Evolutionary conservation across 2,797 vertebrate genomes (phyloP).

Genomic region (Notoglanidium macrostoma): DNA sequence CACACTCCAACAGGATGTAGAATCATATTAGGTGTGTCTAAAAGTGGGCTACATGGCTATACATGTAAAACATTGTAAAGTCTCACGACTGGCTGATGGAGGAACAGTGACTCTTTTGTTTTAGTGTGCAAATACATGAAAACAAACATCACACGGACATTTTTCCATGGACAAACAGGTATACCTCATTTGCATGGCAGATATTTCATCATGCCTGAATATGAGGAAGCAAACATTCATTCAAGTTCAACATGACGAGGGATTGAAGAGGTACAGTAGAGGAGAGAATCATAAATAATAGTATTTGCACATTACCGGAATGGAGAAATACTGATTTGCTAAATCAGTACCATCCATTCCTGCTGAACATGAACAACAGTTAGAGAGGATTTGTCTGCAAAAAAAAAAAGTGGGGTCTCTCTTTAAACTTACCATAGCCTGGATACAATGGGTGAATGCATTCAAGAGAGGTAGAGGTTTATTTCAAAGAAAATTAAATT

Average conservation of each 20-base stretch:
- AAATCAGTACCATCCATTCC: constrained; percentile 54
- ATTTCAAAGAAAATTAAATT: constrained; percentile 74
- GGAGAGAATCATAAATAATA: background rate
- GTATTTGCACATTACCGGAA: constrained; percentile 48
- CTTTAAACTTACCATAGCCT: constrained; percentile 98
- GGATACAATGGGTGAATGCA: constrained; percentile 84
- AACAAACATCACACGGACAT: background rate
- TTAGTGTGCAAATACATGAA: constrained; percentile 51
- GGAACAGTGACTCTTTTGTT: constrained; percentile 23
- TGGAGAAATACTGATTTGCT: constrained; percentile 39
- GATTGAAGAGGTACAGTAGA: background rate
- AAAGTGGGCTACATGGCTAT: constrained; percentile 15
- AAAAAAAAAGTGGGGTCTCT: constrained; percentile 12
- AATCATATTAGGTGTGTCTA: background rate
- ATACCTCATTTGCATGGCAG: constrained; percentile 23
- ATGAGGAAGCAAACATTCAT: background rate
- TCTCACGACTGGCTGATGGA: constrained; percentile 6
- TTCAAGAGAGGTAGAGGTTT: constrained; percentile 86
- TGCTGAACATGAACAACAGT: constrained; percentile 62
- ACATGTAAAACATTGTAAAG: constrained; percentile 26
- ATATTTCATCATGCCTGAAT: constrained; percentile 7
- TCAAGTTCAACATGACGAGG: background rate
- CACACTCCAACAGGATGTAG: constrained; percentile 3
- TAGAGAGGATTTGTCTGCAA: constrained; percentile 47
- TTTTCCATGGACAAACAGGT: background rate